phyloP scores from a whole-genome alignment of 2,113 vertebrate genomes.

The Stomatorhinus ivindoensis region DNA sequence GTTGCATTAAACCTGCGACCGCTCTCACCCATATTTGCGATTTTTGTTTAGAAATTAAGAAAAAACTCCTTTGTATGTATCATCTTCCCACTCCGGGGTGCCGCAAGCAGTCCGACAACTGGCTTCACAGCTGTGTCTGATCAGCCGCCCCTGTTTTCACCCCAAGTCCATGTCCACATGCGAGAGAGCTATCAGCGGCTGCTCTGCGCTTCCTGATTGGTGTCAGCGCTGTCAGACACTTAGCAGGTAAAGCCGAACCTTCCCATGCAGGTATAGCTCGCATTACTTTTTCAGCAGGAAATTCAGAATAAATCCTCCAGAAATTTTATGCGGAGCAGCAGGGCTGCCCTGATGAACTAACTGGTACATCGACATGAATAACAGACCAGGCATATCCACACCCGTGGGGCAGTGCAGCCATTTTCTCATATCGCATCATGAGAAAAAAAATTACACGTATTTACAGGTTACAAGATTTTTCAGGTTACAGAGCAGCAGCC shows the following conservation, averaged over 20 bases:
- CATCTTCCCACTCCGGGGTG: background rate
- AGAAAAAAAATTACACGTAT: background rate
- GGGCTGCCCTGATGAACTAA: background rate
- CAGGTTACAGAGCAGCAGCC: background rate
- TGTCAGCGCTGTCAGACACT: background rate
- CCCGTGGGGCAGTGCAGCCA: background rate
- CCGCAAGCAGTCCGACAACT: background rate
- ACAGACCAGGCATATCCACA: background rate
- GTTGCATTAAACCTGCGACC: background rate
- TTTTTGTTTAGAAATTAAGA: background rate
- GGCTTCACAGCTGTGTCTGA: background rate
- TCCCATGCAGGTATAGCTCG: background rate
- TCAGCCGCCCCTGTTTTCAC: background rate
- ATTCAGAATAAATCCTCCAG: background rate
- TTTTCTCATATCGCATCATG: background rate
- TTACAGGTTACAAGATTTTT: background rate
- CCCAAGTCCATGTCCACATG: background rate
- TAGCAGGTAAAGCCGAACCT: background rate
- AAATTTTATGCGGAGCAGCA: background rate
- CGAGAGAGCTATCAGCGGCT: background rate
- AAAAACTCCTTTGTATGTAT: background rate
- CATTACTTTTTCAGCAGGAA: background rate
- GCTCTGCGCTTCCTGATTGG: background rate
- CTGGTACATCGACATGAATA: background rate
- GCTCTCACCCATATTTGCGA: background rate